Evolutionary conservation across 2,797 vertebrate genomes (phyloP).

Genomic region (Gymnothorax reevesii): DNA sequence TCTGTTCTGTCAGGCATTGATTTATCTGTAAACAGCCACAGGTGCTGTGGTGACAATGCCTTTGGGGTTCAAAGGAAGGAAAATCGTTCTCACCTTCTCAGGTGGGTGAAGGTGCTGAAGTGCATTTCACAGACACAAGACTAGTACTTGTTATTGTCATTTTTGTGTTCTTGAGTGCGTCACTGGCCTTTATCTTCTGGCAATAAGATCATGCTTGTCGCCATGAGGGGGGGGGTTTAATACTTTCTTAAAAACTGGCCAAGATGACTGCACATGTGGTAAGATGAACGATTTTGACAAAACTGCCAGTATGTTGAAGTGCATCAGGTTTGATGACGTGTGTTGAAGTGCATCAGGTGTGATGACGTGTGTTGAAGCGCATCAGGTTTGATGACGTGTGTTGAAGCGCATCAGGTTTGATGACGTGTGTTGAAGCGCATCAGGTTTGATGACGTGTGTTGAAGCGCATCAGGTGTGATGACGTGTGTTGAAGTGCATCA

Average conservation of each 20-base stretch:
- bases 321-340: no score
- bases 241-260: not conserved
- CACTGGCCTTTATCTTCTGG: not conserved
- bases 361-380: no score
- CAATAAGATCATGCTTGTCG: not conserved
- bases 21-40: constrained; percentile 53
- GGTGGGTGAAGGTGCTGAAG: no score
- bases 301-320: not conserved
- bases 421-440: no score
- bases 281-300: not conserved
- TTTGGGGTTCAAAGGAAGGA: not conserved
- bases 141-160: not conserved
- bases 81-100: not conserved
- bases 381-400: no score
- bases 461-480: no score
- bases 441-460: no score
- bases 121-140: not conserved
- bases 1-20: constrained; percentile 59
- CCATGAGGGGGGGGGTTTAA: no score
- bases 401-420: no score
- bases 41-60: constrained; percentile 45
- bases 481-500: no score
- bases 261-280: not conserved
- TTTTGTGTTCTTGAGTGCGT: not conserved
- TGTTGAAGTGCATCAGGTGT: no score